A percentile compares a stretch with the other conserved stretches of the same genome.
Evolutionary conservation across 2,113 vertebrate genomes (phyloP).

Genomic region (Rhinopomastus cyanomelas): DNA sequence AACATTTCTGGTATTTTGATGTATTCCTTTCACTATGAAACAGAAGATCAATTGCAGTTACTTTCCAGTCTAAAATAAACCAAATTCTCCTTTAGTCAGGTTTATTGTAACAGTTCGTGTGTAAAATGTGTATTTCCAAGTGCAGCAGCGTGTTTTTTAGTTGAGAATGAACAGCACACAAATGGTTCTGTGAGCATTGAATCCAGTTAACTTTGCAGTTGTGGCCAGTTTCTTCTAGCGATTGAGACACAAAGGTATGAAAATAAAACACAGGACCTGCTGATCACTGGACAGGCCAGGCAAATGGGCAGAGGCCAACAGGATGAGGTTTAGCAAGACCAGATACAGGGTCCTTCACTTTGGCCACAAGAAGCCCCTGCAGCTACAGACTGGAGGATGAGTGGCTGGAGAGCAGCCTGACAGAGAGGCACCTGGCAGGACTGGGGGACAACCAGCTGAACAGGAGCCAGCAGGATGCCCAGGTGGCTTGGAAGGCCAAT

Average conservation of each 20-base stretch:
- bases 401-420: too few species aligned
- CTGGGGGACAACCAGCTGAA: too few species aligned
- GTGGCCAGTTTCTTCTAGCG: not conserved
- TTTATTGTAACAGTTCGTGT: not conserved
- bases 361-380: too few species aligned
- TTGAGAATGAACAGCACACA: not conserved
- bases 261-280: not conserved
- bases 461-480: too few species aligned
- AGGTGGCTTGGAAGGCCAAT: too few species aligned
- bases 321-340: too few species aligned
- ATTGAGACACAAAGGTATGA: not conserved
- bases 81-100: not conserved
- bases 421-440: too few species aligned
- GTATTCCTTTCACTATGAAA: not conserved
- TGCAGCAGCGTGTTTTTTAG: not conserved
- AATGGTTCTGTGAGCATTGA: not conserved
- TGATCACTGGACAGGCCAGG: not conserved
- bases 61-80: not conserved
- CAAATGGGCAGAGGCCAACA: too few species aligned
- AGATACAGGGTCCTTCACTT: too few species aligned
- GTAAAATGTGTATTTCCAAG: not conserved
- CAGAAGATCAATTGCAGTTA: not conserved
- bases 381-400: too few species aligned
- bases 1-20: not conserved
- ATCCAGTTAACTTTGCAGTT: not conserved